A percentile compares a stretch with the other conserved stretches of the same genome.
Conservation (phyloP, 1,140 invertebrate genomes). For the Pectinophora gossypiella region DNA sequence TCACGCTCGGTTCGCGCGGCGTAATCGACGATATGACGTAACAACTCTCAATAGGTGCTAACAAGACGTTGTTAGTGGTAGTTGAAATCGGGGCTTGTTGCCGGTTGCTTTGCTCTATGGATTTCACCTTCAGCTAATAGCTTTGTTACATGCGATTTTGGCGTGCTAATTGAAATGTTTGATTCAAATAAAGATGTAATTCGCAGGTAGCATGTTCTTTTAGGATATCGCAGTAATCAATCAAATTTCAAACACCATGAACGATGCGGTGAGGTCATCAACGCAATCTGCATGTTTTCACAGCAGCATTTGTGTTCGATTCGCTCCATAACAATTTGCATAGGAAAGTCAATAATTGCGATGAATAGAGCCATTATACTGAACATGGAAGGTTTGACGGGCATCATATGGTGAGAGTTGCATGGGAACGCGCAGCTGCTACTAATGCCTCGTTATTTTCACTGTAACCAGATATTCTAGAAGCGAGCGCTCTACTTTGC, state of each 20-base stretch:
- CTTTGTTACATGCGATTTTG: slow-evolving; percentile 33
- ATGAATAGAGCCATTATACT: slow-evolving; percentile 29
- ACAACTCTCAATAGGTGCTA: slow-evolving; percentile 52
- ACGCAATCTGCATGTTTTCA: neutral
- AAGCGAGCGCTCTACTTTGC: neutral
- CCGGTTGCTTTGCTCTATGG: slow-evolving; percentile 30
- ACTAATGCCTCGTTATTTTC: slow-evolving; percentile 7
- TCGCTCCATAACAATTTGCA: slow-evolving; percentile 26
- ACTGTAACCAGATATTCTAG: neutral
- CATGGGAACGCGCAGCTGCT: slow-evolving; percentile 28
- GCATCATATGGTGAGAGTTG: slow-evolving; percentile 25
- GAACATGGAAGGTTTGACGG: slow-evolving; percentile 14
- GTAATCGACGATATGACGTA: slow-evolving; percentile 43
- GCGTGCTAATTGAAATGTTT: slow-evolving; percentile 26
- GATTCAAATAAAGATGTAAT: slow-evolving; percentile 15
- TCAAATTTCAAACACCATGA: neutral
- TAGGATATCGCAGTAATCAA: neutral
- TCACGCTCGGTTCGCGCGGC: slow-evolving; percentile 27
- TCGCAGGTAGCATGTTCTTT: slow-evolving; percentile 7
- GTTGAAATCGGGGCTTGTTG: slow-evolving; percentile 20
- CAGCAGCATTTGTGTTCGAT: neutral
- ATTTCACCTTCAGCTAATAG: slow-evolving; percentile 47
- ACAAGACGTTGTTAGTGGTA: slow-evolving; percentile 44
- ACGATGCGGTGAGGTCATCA: neutral
- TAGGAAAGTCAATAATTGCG: slow-evolving; percentile 36